phyloP scores from a whole-genome alignment of 1,140 invertebrate genomes.

The Proales similis region DNA sequence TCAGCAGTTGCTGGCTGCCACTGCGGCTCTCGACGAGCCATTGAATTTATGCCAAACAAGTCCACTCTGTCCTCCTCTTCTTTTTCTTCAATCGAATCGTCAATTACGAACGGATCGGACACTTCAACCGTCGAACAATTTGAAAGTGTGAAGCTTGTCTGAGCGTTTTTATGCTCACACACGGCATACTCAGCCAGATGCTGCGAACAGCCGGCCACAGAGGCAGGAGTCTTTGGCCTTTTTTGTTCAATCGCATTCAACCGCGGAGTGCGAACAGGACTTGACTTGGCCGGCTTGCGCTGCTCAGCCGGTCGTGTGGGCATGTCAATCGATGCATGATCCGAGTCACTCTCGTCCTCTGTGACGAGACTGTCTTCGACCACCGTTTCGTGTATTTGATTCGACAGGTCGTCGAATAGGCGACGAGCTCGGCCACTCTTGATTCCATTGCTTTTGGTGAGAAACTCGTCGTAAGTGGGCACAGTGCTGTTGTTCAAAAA shows the following conservation, averaged over 20 bases:
- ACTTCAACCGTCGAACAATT: no score
- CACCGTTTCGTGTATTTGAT: constrained; percentile 14
- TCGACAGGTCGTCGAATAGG: background rate
- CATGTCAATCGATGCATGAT: background rate
- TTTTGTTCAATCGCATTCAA: background rate
- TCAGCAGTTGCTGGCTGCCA: no score
- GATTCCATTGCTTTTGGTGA: constrained; percentile 3
- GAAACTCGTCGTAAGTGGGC: constrained; percentile 35
- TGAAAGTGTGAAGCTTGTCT: background rate
- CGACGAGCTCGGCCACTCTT: background rate
- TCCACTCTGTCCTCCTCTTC: no score
- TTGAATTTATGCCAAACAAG: no score
- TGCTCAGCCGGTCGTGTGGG: background rate
- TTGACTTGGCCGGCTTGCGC: background rate
- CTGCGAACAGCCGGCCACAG: no score
- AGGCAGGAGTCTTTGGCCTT: background rate
- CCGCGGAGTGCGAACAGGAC: background rate
- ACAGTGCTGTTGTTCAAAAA: constrained; percentile 37
- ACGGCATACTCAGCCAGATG: background rate
- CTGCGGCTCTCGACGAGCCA: no score
- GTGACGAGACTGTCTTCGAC: constrained; percentile 10
- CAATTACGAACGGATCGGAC: no score
- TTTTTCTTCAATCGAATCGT: no score
- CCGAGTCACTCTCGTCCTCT: constrained; percentile 32
- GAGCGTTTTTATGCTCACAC: background rate